Evolutionary conservation across 2,888 invertebrate genomes (phyloP), one percentile per base, ranked within the genome.

Genomic region (Erynnis tages): DNA sequence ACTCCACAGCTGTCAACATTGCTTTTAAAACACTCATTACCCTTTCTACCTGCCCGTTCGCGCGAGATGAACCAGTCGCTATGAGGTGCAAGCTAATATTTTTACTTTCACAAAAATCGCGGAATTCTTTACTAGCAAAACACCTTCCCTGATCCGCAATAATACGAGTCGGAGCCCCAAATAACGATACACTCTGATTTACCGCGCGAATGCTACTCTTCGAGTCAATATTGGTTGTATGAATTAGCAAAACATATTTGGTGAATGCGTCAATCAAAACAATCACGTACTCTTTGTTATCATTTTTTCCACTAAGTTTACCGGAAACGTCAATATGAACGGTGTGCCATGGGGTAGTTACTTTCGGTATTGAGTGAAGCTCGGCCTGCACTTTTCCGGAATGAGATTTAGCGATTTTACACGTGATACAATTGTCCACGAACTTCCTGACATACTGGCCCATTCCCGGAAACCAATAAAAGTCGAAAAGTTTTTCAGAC

Each of bases 351-450:
- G 55, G 54, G 7, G 57, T 55, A 2, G 40, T 29, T 1, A 54
- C 25, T 53, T 70, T 73, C 1, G 63, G 66, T 7, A 71, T 72
- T 0, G 69, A 62, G 30, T 72, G 70, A 1, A 71, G 35, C 29
- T 63, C 59, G 11, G 56, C 63, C 48, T 66, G 67, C 10, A 54
- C 32, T 50, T 59, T 64, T 4, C 72, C 73, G 4, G 65, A 60
- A 4, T 29, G 11, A 2, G 62, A 54, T 47, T 71, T 71, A 0
- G 67, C 56, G 4, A 65, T 10, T 56, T 56, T 64, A 40, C 71
- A 71, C 1, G 66, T 69, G 1, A 68, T 43, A 46, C 70, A 72
- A 29, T 62, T 67, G 1, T 69, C 63, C 2, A 65, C 59, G 50
- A 69, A 70, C 45, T 67, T 68, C 17, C 63, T 34, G 1, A 69